A percentile compares a stretch with the other conserved stretches of the same genome.
Evolutionary conservation across 2,113 vertebrate genomes (phyloP).

Genomic region (Laticauda laticaudata): DNA sequence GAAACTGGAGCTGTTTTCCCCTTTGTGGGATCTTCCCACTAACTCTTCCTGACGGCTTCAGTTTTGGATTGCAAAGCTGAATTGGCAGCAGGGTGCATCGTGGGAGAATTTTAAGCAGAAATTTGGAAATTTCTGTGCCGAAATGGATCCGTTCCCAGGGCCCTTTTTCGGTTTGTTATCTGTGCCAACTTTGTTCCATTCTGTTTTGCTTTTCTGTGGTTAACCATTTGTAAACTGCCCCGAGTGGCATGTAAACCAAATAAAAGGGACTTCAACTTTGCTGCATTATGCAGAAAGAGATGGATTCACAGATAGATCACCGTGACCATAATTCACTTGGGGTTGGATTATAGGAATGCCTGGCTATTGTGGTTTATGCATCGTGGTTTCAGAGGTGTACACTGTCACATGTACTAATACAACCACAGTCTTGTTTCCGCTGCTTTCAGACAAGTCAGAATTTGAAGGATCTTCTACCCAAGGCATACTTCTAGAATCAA

Average conservation of each 20-base stretch:
- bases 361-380: neutral
- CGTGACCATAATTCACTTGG: neutral
- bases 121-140: neutral
- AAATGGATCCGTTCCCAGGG: neutral
- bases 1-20: neutral
- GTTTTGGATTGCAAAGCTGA: neutral
- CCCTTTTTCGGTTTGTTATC: neutral
- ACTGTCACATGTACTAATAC: neutral
- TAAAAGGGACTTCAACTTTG: neutral
- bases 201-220: neutral
- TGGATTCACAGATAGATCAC: neutral
- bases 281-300: neutral
- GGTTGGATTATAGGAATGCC: neutral
- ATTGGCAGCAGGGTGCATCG: neutral
- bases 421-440: neutral
- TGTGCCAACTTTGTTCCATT: neutral
- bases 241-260: neutral
- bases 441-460: neutral
- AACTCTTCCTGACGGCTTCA: neutral
- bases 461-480: neutral
- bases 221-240: neutral
- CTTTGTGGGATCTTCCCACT: neutral
- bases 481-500: neutral
- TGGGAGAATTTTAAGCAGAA: neutral
- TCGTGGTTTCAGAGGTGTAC: neutral